Conservation (phyloP, 2,888 invertebrate species). For the Hemaris fuciformis region DNA sequence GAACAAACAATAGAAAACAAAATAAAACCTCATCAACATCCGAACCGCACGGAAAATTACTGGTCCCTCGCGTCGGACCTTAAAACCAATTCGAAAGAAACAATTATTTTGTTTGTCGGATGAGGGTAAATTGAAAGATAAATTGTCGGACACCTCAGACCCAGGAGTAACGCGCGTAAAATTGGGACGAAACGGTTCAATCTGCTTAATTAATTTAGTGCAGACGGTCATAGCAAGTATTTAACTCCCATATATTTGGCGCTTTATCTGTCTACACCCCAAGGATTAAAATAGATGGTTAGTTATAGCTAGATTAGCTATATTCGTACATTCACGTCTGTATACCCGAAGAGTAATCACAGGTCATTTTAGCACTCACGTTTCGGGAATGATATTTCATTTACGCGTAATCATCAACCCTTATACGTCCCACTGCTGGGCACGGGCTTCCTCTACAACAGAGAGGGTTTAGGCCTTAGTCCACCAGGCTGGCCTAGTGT, state of each 20-base stretch:
- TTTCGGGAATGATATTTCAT: too few relatives aligned
- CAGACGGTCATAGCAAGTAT: background rate
- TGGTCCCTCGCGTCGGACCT: slow-evolving; percentile 2
- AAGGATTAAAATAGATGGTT: too few relatives aligned
- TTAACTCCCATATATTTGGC: background rate
- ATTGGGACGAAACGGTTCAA: slow-evolving; percentile 25
- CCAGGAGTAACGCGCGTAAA: slow-evolving; percentile 10
- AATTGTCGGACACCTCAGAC: slow-evolving; percentile 12
- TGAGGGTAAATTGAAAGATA: slow-evolving; percentile 17
- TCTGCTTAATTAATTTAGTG: slow-evolving; percentile 37
- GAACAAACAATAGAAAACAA: background rate
- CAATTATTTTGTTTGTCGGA: slow-evolving; percentile 21
- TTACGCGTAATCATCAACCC: too few relatives aligned
- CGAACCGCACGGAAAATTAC: background rate
- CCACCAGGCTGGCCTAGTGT: too few relatives aligned
- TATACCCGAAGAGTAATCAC: too few relatives aligned
- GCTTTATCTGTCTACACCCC: background rate
- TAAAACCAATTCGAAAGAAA: slow-evolving; percentile 22
- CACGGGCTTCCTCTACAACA: too few relatives aligned
- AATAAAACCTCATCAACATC: background rate
- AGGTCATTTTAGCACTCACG: too few relatives aligned
- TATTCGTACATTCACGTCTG: too few relatives aligned
- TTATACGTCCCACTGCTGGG: too few relatives aligned
- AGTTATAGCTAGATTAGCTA: too few relatives aligned
- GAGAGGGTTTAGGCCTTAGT: too few relatives aligned